These are phyloP conservation scores for Ischnura elegans DNA, from an alignment of 2,888 invertebrate species.

Conservation along the genomic window DNA sequence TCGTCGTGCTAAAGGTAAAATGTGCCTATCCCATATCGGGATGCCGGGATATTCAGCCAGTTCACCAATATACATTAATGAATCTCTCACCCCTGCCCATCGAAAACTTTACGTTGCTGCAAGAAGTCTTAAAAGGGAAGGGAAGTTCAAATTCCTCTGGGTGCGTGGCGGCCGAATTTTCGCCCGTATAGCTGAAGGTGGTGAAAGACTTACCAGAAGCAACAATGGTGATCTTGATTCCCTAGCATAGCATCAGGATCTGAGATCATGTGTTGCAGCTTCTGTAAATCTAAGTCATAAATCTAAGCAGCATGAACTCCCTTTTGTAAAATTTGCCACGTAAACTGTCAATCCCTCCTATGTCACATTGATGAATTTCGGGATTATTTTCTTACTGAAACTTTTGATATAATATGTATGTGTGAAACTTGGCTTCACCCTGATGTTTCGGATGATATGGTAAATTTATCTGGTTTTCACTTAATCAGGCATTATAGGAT, in stretches of 20 bases:
- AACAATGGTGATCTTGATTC: not conserved
- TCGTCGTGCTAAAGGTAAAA: too few species aligned
- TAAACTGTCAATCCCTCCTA: too few species aligned
- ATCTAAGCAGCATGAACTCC: too few species aligned
- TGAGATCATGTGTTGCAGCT: too few species aligned
- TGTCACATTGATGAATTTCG: too few species aligned
- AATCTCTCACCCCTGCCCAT: not conserved
- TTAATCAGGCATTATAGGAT: not conserved
- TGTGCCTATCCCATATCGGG: too few species aligned
- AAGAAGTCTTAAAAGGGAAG: too few species aligned
- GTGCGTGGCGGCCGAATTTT: too few species aligned
- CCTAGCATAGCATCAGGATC: not conserved
- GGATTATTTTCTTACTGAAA: too few species aligned
- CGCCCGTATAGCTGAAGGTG: not conserved
- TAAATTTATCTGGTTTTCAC: not conserved
- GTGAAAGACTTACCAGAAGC: not conserved
- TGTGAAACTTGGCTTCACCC: not conserved
- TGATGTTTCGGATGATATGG: not conserved
- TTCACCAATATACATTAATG: not conserved
- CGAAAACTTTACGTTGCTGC: not conserved
- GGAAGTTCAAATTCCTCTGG: too few species aligned
- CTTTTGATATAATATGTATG: not conserved
- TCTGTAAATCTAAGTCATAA: too few species aligned
- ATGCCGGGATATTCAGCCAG: not conserved
- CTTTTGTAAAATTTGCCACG: too few species aligned